Evolutionary conservation across 2,113 vertebrate genomes (phyloP).

Genomic region (Microcebus murinus): DNA sequence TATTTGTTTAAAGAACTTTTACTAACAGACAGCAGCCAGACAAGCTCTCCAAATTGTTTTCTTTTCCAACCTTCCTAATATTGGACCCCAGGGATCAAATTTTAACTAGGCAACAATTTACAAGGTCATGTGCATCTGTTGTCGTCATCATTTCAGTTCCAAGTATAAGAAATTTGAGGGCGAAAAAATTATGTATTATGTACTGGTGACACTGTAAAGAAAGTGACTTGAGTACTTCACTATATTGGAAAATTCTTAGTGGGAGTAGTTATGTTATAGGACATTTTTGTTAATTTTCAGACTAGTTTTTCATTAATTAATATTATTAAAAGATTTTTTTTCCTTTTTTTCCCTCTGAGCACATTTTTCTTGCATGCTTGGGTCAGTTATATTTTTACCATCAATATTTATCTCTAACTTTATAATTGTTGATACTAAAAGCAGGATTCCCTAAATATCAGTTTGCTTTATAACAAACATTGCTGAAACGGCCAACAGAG

Average conservation of each 20-base stretch:
- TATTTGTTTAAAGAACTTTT: constrained; percentile 38
- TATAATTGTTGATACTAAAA: constrained; percentile 29
- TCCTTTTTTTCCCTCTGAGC: not conserved
- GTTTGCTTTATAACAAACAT: constrained; percentile 26
- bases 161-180: constrained; percentile 16
- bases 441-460: constrained; percentile 9
- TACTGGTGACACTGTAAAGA: not conserved
- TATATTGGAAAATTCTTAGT: not conserved
- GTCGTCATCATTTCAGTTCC: not conserved
- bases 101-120: constrained; percentile 37
- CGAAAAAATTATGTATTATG: not conserved
- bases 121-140: not conserved
- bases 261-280: not conserved
- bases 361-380: not conserved
- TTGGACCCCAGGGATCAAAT: not conserved
- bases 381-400: constrained; percentile 36
- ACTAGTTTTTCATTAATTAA: not conserved
- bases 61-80: constrained; percentile 34
- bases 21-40: not conserved
- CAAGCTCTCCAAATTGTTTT: constrained; percentile 26
- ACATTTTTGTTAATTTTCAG: not conserved
- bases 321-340: not conserved
- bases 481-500: not conserved
- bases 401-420: constrained; percentile 5
- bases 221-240: not conserved